Percentiles rank a stretch among this genome's conserved stretches.
Conservation (phyloP, 2,888 invertebrate species). For the Ochropacha duplaris region DNA sequence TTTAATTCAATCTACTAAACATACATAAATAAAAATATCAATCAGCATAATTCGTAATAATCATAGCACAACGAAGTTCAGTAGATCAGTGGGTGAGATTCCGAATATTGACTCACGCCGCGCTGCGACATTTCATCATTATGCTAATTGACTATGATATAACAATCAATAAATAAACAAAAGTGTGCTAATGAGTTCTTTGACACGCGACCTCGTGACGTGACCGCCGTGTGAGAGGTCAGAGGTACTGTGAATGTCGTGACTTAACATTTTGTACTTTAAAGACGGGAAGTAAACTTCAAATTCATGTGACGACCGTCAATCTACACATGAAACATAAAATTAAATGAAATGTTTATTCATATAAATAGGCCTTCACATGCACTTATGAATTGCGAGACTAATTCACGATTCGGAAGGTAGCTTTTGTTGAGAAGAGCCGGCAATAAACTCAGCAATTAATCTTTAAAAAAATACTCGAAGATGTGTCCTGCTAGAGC, state of each 20-base stretch:
- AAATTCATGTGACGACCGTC: no score
- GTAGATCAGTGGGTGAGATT: conserved; percentile 28
- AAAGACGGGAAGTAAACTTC: no score
- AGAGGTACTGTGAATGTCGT: neutral
- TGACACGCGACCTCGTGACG: conserved; percentile 23
- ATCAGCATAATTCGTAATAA: neutral
- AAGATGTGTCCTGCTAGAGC: no score
- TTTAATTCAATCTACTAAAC: neutral
- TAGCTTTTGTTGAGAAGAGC: no score
- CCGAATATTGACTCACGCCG: conserved; percentile 14
- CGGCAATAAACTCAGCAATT: no score
- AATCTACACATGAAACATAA: no score
- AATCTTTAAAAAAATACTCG: no score
- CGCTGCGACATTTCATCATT: conserved; percentile 32
- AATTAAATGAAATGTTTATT: no score
- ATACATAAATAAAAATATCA: neutral
- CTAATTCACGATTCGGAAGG: no score
- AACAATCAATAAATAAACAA: conserved; percentile 32
- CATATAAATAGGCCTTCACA: no score
- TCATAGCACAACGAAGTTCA: conserved; percentile 17
- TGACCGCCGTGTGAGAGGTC: conserved; percentile 24
- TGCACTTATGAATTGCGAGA: no score
- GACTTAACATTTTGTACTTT: neutral
- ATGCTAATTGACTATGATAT: conserved; percentile 41
- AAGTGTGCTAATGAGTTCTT: conserved; percentile 36